Conservation (phyloP, 2,113 vertebrate genomes). For the Lathamus discolor region DNA sequence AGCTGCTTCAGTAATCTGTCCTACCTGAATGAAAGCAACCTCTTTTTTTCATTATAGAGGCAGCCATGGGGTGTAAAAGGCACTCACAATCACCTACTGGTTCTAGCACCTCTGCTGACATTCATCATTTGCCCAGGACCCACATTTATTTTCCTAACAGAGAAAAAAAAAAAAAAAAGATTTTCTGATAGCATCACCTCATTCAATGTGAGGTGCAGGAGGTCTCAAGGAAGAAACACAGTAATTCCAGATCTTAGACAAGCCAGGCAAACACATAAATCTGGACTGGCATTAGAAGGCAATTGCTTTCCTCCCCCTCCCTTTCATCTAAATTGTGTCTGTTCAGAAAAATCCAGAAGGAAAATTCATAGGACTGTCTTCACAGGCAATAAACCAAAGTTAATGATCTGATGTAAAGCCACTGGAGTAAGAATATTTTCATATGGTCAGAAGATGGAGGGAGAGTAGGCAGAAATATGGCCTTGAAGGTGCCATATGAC, state of each 20-base stretch:
- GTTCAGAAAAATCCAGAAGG: slow-evolving; percentile 2
- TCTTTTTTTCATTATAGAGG: neutral
- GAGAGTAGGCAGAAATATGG: slow-evolving; percentile 7
- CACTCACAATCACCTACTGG: neutral
- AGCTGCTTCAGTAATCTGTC: neutral
- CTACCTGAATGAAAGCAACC: neutral
- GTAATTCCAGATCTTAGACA: neutral
- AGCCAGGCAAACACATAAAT: neutral
- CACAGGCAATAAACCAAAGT: slow-evolving; percentile 39
- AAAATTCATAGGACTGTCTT: slow-evolving; percentile 5
- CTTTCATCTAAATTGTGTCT: neutral
- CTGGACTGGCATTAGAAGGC: neutral
- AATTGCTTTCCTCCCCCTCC: neutral
- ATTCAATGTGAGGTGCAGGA: neutral
- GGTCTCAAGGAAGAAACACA: neutral
- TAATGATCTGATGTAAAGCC: slow-evolving; percentile 40
- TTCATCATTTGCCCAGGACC: neutral
- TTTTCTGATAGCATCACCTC: neutral
- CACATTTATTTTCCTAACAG: neutral
- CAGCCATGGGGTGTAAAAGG: neutral
- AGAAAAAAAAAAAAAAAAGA: neutral
- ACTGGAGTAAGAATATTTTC: slow-evolving; percentile 38
- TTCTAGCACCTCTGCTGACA: neutral
- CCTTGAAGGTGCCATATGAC: neutral
- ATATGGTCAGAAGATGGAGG: neutral